Evolutionary conservation across 2,888 invertebrate species (phyloP).

Genomic region (Carcina quercana): DNA sequence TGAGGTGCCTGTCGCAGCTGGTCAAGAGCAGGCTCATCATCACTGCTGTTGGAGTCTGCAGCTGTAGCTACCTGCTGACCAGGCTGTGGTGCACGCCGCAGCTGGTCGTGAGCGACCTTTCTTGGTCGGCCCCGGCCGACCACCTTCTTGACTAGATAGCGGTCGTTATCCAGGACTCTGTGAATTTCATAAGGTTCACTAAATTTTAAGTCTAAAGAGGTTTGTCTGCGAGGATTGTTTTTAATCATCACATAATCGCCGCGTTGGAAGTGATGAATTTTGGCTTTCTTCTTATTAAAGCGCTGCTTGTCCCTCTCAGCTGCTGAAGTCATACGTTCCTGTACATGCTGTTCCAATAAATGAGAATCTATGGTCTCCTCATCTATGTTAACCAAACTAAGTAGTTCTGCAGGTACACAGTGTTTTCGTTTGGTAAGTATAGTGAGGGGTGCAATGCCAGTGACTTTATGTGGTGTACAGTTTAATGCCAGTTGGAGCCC

Average conservation of each 20-base stretch:
- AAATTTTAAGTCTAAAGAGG: constrained; percentile 8
- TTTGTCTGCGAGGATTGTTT: not conserved
- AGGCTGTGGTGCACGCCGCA: constrained; percentile 3
- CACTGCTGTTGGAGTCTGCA: no score
- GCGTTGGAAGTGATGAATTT: not conserved
- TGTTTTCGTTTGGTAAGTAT: not conserved
- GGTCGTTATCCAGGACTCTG: constrained; percentile 10
- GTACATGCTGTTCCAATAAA: not conserved
- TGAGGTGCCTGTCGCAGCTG: no score
- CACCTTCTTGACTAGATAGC: constrained; percentile 9
- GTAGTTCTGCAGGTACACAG: not conserved
- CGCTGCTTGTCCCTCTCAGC: not conserved
- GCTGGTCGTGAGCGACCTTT: constrained; percentile 4
- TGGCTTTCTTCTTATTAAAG: not conserved
- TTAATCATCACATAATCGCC: not conserved
- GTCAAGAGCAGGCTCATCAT: no score
- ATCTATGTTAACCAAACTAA: not conserved
- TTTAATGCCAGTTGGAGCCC: not conserved
- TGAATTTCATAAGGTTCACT: constrained; percentile 10
- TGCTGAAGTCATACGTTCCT: not conserved
- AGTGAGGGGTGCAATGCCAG: not conserved
- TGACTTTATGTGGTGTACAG: not conserved
- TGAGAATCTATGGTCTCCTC: not conserved
- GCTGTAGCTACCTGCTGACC: no score
- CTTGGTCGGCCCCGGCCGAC: constrained; percentile 7